Evolutionary conservation across 2,113 vertebrate species (phyloP), one percentile per base, ranked within the genome.

Genomic region (Salvelinus namaycush): DNA sequence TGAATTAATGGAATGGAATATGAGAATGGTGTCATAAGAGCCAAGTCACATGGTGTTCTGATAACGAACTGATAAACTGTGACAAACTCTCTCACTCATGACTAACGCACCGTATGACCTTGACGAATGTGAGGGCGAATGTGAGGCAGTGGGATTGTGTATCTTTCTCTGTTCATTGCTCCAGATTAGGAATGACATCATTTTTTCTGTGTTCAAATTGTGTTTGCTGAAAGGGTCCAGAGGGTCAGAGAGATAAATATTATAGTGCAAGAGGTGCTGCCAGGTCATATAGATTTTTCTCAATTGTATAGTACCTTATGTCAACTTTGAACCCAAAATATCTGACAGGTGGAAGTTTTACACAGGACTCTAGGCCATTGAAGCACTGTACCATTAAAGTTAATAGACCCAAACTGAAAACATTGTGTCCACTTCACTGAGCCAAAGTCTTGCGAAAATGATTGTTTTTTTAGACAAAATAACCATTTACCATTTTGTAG

Each of bases 321-420:
- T 11, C 59, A 62, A 62, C 7, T 62, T 22, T 44, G 39, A 44
- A 44, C 8, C 9, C 54, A 57, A 57, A 5, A 67, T 27, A 67
- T 67, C 26, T 13, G 27, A 26, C 27, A 18, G 65, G 26, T 67
- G 24, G 27, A 31, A 16, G 64, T 24, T 14, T 64, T 39, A 73
- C n/a, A 5, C 12, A 14, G 71, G 12, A 60, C 13, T 62, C 20
- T 22, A 22, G 14, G 48, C 22, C 24, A 39, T 22, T 64, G 54
- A 51, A 73, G 60, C 54, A 72, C 29, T 31, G 27, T n/a, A 6
- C 4, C 20, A 22, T 73, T 73, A 64, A 24, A 73, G 54, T 64
- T 62, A 73, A 44, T 73, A 44, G 29, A 7, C 31, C 31, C 9
- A 11, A 62, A 62, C 20, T 44, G 26, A 72, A 62, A 73, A 14